A percentile compares a stretch with the other conserved stretches of the same genome.
Evolutionary conservation across 2,888 invertebrate genomes (phyloP).

Genomic region (Archips xylosteana): DNA sequence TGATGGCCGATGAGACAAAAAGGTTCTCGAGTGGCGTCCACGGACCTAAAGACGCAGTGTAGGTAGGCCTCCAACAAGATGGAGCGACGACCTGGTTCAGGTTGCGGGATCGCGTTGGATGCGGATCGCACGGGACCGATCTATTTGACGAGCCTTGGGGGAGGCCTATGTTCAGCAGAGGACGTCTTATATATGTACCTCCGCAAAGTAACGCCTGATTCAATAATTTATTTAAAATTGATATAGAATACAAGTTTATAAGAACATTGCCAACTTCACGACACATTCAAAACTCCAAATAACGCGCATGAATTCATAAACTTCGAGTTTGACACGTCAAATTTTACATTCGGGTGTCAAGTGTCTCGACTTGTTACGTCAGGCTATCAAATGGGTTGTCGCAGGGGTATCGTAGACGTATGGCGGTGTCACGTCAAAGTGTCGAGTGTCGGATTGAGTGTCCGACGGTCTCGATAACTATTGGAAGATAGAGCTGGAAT

Average conservation of each 20-base stretch:
- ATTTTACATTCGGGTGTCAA: background rate
- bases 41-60: too few species aligned
- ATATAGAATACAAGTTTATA: background rate
- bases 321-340: background rate
- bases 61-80: too few species aligned
- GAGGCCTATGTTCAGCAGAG: too few species aligned
- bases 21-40: too few species aligned
- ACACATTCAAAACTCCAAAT: background rate
- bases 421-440: slow-evolving; percentile 22
- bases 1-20: too few species aligned
- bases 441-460: slow-evolving; percentile 20
- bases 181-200: too few species aligned
- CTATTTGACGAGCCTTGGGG: too few species aligned
- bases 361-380: background rate
- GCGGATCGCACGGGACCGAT: too few species aligned
- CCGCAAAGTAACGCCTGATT: too few species aligned
- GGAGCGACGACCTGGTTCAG: too few species aligned
- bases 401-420: slow-evolving; percentile 11
- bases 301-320: background rate
- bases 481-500: background rate
- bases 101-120: too few species aligned
- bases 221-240: too few species aligned
- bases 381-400: slow-evolving; percentile 1
- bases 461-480: slow-evolving; percentile 10
- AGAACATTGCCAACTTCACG: background rate